A percentile compares a stretch with the other conserved stretches of the same genome.
Conservation (phyloP, 2,113 vertebrate genomes). For the Sphaerodactylus townsendi region DNA sequence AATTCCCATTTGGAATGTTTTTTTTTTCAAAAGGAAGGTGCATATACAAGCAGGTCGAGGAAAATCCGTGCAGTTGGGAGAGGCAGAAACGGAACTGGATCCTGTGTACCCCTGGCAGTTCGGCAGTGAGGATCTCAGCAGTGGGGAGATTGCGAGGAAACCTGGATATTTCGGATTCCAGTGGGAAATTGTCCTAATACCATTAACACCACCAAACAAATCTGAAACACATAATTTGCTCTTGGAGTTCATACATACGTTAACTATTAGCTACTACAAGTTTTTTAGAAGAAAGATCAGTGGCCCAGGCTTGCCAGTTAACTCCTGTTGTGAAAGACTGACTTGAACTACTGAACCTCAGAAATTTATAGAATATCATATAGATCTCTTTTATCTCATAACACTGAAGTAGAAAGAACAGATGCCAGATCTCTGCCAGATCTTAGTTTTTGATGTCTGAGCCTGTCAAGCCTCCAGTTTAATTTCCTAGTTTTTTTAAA, state of each 20-base stretch:
- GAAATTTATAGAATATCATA: neutral
- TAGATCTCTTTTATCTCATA: neutral
- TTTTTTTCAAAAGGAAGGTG: no score
- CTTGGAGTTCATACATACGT: neutral
- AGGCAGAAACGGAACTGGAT: no score
- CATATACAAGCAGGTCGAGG: no score
- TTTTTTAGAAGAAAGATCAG: neutral
- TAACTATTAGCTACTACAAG: neutral
- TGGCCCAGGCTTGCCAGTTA: conserved; percentile 33
- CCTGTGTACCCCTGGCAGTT: no score
- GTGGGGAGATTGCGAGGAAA: no score
- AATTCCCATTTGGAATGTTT: no score
- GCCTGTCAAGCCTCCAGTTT: neutral
- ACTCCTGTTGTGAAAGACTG: neutral
- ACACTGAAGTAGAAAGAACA: neutral
- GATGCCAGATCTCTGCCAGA: neutral
- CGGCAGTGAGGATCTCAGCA: no score
- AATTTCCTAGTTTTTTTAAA: neutral
- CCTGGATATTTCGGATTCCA: no score
- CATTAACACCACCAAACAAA: neutral
- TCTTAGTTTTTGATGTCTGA: neutral
- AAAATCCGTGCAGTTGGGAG: no score
- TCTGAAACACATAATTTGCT: conserved; percentile 6
- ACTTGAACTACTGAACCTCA: neutral
- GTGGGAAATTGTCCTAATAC: no score